A percentile compares a stretch with the other conserved stretches of the same genome.
phyloP scores from a whole-genome alignment of 2,888 invertebrate genomes.

The Pecten maximus region DNA sequence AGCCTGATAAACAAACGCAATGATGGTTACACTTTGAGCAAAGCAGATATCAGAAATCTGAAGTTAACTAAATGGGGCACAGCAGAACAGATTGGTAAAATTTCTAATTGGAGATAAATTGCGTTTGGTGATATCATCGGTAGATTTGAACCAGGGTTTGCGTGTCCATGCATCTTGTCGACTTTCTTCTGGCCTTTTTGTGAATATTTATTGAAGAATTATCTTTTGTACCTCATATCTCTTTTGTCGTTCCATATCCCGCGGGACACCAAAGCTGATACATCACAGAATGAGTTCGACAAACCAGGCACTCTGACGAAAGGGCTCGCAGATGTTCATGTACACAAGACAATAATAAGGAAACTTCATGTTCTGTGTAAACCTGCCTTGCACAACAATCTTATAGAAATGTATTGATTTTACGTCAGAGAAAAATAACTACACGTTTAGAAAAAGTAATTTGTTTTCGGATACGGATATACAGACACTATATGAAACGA shows the following conservation, averaged over 20 bases:
- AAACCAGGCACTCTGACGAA: background rate
- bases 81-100: background rate
- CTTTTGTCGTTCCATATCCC: background rate
- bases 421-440: constrained; percentile 18
- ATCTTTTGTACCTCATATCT: constrained; percentile 13
- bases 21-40: background rate
- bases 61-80: background rate
- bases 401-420: constrained; percentile 17
- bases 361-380: background rate
- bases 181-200: constrained; percentile 12
- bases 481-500: constrained; percentile 23
- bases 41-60: background rate
- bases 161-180: background rate
- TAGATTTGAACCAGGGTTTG: background rate
- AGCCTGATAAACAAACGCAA: background rate
- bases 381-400: constrained; percentile 23
- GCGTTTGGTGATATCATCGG: background rate
- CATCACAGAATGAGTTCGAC: background rate
- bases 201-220: constrained; percentile 32
- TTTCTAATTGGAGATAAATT: constrained; percentile 20
- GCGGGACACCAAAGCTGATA: background rate
- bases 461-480: constrained; percentile 19
- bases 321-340: background rate
- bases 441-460: constrained; percentile 25
- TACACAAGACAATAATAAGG: background rate